These are phyloP conservation scores for Cryptus viduatorius DNA, from an alignment of 2,888 invertebrate genomes.

Conservation along the genomic window DNA sequence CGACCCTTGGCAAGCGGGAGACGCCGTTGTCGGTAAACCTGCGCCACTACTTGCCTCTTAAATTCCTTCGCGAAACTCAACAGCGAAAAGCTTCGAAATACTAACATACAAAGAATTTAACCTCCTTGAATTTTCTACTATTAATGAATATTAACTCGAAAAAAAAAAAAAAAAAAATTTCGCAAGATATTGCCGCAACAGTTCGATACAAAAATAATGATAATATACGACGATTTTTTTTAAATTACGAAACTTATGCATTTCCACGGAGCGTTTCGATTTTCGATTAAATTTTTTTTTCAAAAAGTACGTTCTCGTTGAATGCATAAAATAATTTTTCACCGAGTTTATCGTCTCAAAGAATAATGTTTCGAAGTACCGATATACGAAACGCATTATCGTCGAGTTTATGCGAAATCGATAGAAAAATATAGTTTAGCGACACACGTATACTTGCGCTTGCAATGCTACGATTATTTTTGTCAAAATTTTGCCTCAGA, in stretches of 20 bases:
- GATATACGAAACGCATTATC: too few relatives aligned
- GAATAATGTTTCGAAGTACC: too few relatives aligned
- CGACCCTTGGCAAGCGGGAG: conserved; percentile 6
- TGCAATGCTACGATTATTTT: not conserved
- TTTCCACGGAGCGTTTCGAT: too few relatives aligned
- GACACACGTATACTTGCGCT: not conserved
- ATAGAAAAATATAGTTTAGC: conserved; percentile 1
- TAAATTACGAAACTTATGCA: not conserved
- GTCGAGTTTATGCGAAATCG: not conserved
- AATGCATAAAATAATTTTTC: too few relatives aligned
- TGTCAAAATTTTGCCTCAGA: not conserved
- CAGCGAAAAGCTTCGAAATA: conserved; percentile 2
- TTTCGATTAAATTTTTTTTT: too few relatives aligned
- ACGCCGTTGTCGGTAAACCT: not conserved
- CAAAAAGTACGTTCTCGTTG: too few relatives aligned
- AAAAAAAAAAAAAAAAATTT: not conserved
- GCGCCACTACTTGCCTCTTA: not conserved
- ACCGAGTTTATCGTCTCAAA: too few relatives aligned
- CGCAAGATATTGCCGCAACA: not conserved
- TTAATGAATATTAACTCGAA: not conserved
- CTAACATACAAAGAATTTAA: too few relatives aligned
- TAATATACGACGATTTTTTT: not conserved
- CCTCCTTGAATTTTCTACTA: not conserved
- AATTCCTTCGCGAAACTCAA: not conserved
- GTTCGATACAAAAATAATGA: not conserved